A percentile compares a stretch with the other conserved stretches of the same genome.
phyloP scores from a whole-genome alignment of 2,113 vertebrate genomes.

The Pluvialis apricaria region DNA sequence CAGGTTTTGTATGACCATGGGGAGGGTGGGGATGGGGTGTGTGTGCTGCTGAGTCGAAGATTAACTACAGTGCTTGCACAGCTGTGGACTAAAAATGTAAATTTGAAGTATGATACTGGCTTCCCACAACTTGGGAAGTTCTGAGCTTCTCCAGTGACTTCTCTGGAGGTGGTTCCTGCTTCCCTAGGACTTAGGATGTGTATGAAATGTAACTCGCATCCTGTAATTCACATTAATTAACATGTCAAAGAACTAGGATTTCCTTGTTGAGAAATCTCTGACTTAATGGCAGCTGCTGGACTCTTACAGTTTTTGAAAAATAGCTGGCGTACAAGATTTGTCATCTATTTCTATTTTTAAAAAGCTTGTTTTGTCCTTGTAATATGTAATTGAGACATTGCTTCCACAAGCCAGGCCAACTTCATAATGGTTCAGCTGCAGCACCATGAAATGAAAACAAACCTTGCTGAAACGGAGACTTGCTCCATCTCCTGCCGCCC shows the following conservation, averaged over 20 bases:
- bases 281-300: not conserved
- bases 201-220: too few species aligned
- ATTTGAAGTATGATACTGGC: not conserved
- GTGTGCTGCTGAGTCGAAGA: not conserved
- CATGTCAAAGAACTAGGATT: not conserved
- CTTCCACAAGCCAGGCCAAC: not conserved
- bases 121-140: not conserved
- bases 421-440: not conserved
- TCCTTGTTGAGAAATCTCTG: not conserved
- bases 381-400: not conserved
- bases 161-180: not conserved
- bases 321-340: not conserved
- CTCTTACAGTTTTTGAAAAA: not conserved
- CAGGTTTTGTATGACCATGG: not conserved
- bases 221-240: not conserved
- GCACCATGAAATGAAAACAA: not conserved
- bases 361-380: not conserved
- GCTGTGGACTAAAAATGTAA: not conserved
- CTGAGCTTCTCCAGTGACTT: not conserved
- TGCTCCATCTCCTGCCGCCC: not conserved
- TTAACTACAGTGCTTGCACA: not conserved
- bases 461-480: not conserved
- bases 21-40: too few species aligned
- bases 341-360: not conserved
- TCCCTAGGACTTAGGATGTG: not conserved